Percentiles rank a stretch among this genome's conserved stretches.
phyloP scores from a whole-genome alignment of 2,797 vertebrate species.

The Melanogrammus aeglefinus region DNA sequence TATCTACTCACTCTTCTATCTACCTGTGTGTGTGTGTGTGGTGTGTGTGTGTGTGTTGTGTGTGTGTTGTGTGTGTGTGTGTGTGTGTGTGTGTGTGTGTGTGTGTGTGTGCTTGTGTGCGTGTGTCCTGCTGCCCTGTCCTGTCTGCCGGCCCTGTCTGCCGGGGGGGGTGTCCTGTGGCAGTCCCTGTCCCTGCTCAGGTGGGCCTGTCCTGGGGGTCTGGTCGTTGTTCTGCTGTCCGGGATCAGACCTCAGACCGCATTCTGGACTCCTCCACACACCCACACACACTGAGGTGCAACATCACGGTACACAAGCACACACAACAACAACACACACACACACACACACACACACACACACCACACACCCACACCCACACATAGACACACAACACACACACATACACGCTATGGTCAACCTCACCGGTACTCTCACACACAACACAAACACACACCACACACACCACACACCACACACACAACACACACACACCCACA shows the following conservation, averaged over 20 bases:
- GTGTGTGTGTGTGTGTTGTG: too few relatives aligned
- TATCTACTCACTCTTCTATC: neutral
- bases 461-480: too few relatives aligned
- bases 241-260: slow-evolving; percentile 74
- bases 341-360: slow-evolving; percentile 53
- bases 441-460: slow-evolving; percentile 52
- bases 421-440: slow-evolving; percentile 37
- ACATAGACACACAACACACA: neutral
- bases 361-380: slow-evolving; percentile 27
- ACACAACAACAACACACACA: slow-evolving; percentile 40
- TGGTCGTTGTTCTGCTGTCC: slow-evolving; percentile 66
- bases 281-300: slow-evolving; percentile 72
- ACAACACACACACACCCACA: too few relatives aligned
- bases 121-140: too few relatives aligned
- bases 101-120: too few relatives aligned
- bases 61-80: too few relatives aligned
- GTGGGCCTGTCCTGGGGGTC: slow-evolving; percentile 64
- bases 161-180: neutral
- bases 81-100: too few relatives aligned
- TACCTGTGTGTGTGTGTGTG: too few relatives aligned
- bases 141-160: slow-evolving; percentile 28
- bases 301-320: slow-evolving; percentile 37
- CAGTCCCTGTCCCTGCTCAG: slow-evolving; percentile 66
- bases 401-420: slow-evolving; percentile 71
- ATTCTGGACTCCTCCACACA: slow-evolving; percentile 76